Base-by-base conservation (phyloP, 2,888 invertebrate genomes). In the Dichetophora obliterata region DNA sequence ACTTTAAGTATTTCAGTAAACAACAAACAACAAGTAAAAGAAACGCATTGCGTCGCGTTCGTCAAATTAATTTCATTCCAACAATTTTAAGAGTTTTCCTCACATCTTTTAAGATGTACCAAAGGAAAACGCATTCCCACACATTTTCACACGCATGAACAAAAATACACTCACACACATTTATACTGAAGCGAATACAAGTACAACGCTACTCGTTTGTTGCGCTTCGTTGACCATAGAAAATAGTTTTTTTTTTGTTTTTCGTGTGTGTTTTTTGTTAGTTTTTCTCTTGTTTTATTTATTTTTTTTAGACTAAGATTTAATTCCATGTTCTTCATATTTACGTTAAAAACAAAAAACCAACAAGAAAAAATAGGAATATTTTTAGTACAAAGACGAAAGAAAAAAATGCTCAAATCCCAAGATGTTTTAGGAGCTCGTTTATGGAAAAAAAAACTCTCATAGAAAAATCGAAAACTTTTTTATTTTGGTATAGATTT, bases 161-260 rank as follows among this genome's bases (percentile, higher is more conserved):
- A 54, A 22, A 6, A 54, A 54, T n/a, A 52, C 52, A 54, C 14
- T 59, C 27, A 14, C 59, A 31, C 50, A 19, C 68, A 68, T 14
- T n/a, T 50, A 27, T 4, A 50, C 50, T 3, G 22, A 68, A 50
- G 22, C 8, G 5, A 5, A 43, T 43, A 43, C 43, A 43, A 37
- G 24, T 34, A 68, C 24, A 68, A 2, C 68, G 14, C 50, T 22
- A 50, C 68, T 48, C 50, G 50, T 68, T 27, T 27, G 68, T 48
- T 68, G 68, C 48, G 68, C 68, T 68, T 48, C 68, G 68, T 68
- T 68, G 48, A 16, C 50, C 24, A 5, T 24, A 48, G 24, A 50
- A 50, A 24, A 48, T 43, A 68, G 48, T 24, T 68, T 50, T 63
- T 50, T 27, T 68, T 68, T 27, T 50, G 27, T 68, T 68, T 68